phyloP scores from a whole-genome alignment of 1,140 invertebrate genomes.

The Capitella teleta region DNA sequence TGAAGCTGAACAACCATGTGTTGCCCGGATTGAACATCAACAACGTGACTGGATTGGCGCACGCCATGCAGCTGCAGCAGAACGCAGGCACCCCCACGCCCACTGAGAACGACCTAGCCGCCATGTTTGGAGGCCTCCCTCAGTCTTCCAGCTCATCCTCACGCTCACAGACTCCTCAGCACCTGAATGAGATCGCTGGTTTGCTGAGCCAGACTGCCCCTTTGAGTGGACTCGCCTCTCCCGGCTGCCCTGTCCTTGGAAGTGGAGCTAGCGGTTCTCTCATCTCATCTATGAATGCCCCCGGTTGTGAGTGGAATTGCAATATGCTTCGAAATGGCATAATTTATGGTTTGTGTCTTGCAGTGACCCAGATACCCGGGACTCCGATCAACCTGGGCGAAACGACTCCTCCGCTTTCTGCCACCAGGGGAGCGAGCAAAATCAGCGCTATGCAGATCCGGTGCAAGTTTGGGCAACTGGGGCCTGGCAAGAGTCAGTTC shows the following conservation, averaged over 20 bases:
- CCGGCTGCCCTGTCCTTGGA: no score
- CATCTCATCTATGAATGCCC: no score
- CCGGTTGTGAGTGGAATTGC: no score
- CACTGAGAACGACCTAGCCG: not conserved
- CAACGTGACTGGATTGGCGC: conserved; percentile 17
- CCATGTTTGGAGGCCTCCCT: not conserved
- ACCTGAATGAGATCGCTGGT: not conserved
- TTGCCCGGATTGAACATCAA: conserved; percentile 21
- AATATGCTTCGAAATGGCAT: no score
- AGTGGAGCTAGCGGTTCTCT: not conserved
- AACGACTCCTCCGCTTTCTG: conserved; percentile 7
- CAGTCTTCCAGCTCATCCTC: not conserved
- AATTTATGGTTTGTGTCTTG: no score
- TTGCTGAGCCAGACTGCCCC: not conserved
- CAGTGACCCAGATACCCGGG: not conserved
- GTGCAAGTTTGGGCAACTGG: conserved; percentile 86
- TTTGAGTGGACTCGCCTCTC: not conserved
- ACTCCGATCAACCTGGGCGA: not conserved
- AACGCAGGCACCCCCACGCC: conserved; percentile 3
- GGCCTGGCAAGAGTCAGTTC: conserved; percentile 81
- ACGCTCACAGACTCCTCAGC: conserved; percentile 3
- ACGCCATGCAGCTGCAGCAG: not conserved
- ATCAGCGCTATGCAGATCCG: conserved; percentile 43
- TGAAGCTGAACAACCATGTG: conserved; percentile 27
- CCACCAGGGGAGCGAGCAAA: conserved; percentile 21